A percentile compares a stretch with the other conserved stretches of the same genome.
Evolutionary conservation across 92 coral and sea anemone genomes (phyloP).

Genomic region (Porites evermanni): DNA sequence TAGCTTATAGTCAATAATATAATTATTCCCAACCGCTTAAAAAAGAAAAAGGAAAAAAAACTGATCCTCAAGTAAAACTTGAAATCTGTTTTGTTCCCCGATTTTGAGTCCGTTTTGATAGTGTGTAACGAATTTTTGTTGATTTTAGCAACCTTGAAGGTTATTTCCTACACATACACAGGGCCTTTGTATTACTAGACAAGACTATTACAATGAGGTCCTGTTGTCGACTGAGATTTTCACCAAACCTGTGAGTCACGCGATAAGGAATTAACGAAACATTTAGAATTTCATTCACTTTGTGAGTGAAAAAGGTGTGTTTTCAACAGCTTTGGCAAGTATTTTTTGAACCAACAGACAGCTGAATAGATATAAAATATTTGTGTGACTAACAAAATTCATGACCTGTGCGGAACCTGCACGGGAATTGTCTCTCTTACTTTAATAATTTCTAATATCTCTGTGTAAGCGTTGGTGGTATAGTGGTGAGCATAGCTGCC

Average conservation of each 20-base stretch:
- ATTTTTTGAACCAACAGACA: no score
- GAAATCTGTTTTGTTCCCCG: no score
- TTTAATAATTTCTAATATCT: accelerated
- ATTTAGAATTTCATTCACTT: neutral
- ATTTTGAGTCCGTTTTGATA: no score
- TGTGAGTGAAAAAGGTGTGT: neutral
- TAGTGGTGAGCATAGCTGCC: slow-evolving; percentile 95
- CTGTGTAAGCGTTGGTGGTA: slow-evolving; percentile 76
- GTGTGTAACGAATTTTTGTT: neutral
- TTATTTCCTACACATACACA: neutral
- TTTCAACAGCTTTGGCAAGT: no score
- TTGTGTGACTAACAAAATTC: neutral
- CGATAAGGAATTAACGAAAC: neutral
- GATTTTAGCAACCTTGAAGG: neutral
- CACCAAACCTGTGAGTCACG: slow-evolving; percentile 9
- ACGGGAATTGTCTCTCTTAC: neutral
- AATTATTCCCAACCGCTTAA: no score
- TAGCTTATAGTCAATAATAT: no score
- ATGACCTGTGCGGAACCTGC: neutral
- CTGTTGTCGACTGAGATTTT: neutral
- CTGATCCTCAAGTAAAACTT: no score
- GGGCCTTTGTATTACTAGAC: neutral
- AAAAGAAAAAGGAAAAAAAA: no score
- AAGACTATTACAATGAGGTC: slow-evolving; percentile 3
- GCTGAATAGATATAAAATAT: no score